Evolutionary conservation across 1,140 invertebrate genomes (phyloP).

Genomic region (Nasonia giraulti): DNA sequence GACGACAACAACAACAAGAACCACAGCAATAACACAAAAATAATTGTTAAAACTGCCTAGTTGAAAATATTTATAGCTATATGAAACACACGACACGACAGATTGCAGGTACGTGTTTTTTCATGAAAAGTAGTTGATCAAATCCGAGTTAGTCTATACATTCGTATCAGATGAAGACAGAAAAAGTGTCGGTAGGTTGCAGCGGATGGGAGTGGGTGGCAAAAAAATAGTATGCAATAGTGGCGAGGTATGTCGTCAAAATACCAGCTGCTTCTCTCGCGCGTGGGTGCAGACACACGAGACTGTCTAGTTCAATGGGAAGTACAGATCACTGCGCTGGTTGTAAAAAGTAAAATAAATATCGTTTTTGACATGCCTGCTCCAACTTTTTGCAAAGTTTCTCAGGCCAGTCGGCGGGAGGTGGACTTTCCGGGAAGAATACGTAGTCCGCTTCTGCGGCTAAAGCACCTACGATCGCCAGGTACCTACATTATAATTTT

Average conservation of each 20-base stretch:
- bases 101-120: no score
- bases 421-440: conserved; percentile 96
- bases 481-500: conserved; percentile 81
- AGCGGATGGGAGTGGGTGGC: no score
- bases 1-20: conserved; percentile 1
- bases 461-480: conserved; percentile 92
- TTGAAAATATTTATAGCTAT: no score
- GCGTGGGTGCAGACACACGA: no score
- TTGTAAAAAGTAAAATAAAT: conserved; percentile 54
- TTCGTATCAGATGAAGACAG: conserved; percentile 36
- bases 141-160: not conserved
- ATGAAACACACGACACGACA: no score
- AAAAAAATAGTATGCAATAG: no score
- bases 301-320: not conserved
- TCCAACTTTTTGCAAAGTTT: conserved; percentile 93
- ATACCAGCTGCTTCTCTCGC: no score
- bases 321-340: not conserved
- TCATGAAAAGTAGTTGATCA: not conserved
- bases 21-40: not conserved
- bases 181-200: not conserved
- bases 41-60: not conserved
- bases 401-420: conserved; percentile 91
- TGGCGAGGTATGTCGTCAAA: not conserved
- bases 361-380: conserved; percentile 82
- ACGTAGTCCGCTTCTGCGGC: conserved; percentile 94